Base-by-base conservation (phyloP, 2,113 vertebrate species). In the Benitochromis conjunctus region DNA sequence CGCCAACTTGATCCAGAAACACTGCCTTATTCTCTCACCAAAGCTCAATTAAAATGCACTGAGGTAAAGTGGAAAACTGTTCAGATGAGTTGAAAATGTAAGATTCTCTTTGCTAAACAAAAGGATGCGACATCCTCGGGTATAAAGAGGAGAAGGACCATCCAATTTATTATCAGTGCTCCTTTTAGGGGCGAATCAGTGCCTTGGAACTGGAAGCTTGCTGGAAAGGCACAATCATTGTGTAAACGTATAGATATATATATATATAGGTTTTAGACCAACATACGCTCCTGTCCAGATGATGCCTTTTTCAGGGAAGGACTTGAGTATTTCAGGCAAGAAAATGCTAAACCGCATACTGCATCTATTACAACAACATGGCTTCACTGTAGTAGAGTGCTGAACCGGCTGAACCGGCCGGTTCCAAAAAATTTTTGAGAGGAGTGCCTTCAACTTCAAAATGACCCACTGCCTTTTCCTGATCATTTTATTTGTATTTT, bases 321-420 rank as follows among this genome's bases (percentile, higher is more conserved):
- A 12, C 9, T 34, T 62, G 29, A 3, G 29, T 1, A 60, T 31
- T 60, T 31, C 26, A 31, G 57, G 13, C n/a, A 58, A 1, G 7
- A 34, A 12, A 31, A 58, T 60, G 5, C 38, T 69, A 71, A 71
- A 71, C 13, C 8, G 0, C 21, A 71, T 48, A 46, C 2, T 48
- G 21, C 41, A 71, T 4, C 66, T 71, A 71, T 43, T 16, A 71
- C 2, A 46, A 18, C 9, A 71, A 1, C 21, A 18, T 48, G 9
- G 41, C 21, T 29, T 7, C 14, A 71, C 5, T 48, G 14, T 0
- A 11, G 38, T 18, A 6, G 13, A 71, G 38, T 0, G n/a, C 13
- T 43, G 38, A 43, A 24, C 62, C 46, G 3, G 38, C 21, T n/a
- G n/a, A n/a, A n/a, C n/a, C n/a, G n/a, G n/a, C n/a, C n/a, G n/a